Conservation (phyloP, 2,888 invertebrate species). For the Platerodrilus igneus region DNA sequence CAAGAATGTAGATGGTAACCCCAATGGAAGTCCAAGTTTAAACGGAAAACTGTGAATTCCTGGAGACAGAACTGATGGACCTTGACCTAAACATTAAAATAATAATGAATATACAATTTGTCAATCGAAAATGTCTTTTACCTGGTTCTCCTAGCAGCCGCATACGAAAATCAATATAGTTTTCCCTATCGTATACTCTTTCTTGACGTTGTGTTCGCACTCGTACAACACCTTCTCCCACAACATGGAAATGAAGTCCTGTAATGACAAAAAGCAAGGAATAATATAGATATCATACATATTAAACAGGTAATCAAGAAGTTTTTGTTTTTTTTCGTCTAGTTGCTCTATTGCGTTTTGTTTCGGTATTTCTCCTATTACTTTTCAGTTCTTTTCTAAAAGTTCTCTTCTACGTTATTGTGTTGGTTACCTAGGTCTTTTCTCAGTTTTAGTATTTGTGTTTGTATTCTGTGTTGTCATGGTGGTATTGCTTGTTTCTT, state of each 20-base stretch:
- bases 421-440: too few species aligned
- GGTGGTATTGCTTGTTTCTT: too few species aligned
- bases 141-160: constrained; percentile 83
- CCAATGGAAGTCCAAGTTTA: constrained; percentile 84
- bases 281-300: too few species aligned
- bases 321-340: too few species aligned
- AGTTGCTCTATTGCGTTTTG: too few species aligned
- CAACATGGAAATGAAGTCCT: constrained; percentile 90
- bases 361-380: too few species aligned
- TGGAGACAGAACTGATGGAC: constrained; percentile 78
- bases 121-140: constrained; percentile 35
- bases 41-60: constrained; percentile 95
- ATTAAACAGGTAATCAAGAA: too few species aligned
- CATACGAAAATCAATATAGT: constrained; percentile 94
- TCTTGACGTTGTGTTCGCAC: constrained; percentile 78
- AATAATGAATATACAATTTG: neutral
- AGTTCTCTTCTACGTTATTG: too few species aligned
- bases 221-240: constrained; percentile 90
- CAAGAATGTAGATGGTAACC: constrained; percentile 86
- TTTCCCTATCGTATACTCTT: constrained; percentile 84
- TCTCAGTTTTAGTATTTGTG: too few species aligned
- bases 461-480: too few species aligned
- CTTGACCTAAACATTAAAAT: constrained; percentile 59
- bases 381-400: too few species aligned
- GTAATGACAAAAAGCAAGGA: constrained; percentile 35